Evolutionary conservation across 92 coral and sea anemone species (phyloP).

Genomic region (Zoanthus sociatus): DNA sequence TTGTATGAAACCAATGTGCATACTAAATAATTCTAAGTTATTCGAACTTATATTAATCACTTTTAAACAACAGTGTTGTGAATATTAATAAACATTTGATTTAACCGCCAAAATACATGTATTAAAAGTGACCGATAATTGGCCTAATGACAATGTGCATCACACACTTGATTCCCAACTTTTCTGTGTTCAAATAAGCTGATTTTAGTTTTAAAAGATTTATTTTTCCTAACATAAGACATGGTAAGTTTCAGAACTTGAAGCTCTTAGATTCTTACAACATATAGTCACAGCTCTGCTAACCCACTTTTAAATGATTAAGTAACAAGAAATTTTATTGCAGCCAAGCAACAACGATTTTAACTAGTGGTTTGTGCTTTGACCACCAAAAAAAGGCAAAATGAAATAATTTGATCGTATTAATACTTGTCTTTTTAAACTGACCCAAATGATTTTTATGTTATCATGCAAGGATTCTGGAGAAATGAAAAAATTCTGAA

Average conservation of each 20-base stretch:
- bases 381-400: too few relatives aligned
- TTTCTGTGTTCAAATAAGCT: background rate
- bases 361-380: too few relatives aligned
- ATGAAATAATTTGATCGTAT: background rate
- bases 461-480: background rate
- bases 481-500: conserved; percentile 5
- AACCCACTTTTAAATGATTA: too few relatives aligned
- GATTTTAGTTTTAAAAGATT: background rate
- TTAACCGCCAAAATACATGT: conserved; percentile 27
- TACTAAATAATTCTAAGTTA: background rate
- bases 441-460: background rate
- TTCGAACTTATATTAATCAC: background rate
- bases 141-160: background rate
- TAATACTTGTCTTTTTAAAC: background rate
- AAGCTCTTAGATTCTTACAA: too few relatives aligned
- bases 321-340: too few relatives aligned
- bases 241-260: too few relatives aligned
- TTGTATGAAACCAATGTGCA: conserved; percentile 11
- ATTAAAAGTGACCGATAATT: background rate
- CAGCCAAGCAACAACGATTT: too few relatives aligned
- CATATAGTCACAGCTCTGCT: too few relatives aligned
- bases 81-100: conserved; percentile 54
- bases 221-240: too few relatives aligned
- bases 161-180: background rate
- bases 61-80: conserved; percentile 35